Percentiles rank a stretch among this genome's conserved stretches.
Evolutionary conservation across 2,797 vertebrate genomes (phyloP).

Genomic region (Betta splendens): DNA sequence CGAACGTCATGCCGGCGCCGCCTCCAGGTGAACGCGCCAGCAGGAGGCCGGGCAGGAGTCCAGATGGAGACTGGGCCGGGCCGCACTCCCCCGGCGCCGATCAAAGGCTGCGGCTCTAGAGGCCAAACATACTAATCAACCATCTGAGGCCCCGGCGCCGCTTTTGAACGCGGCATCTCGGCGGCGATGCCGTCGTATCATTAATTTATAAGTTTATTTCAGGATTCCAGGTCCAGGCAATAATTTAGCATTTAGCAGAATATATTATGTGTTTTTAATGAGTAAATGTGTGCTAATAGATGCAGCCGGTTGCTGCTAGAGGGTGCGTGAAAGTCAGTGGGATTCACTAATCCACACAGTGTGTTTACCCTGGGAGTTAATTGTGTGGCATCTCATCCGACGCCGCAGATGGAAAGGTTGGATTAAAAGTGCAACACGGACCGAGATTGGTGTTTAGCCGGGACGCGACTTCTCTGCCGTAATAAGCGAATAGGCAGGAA

Average conservation of each 20-base stretch:
- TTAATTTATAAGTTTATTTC: conserved; percentile 68
- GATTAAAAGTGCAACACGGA: conserved; percentile 62
- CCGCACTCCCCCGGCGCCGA: conserved; percentile 35
- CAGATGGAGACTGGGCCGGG: conserved; percentile 61
- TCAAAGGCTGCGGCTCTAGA: conserved; percentile 56
- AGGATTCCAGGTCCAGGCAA: conserved; percentile 54
- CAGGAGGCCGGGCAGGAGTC: conserved; percentile 46
- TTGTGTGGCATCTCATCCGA: conserved; percentile 66
- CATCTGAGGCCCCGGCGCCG: conserved; percentile 3
- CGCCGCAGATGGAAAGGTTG: conserved; percentile 67
- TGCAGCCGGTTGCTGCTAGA: conserved; percentile 38
- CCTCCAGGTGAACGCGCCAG: conserved; percentile 63
- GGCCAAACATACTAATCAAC: conserved; percentile 47
- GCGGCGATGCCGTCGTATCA: conserved; percentile 45
- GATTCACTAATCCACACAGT: conserved; percentile 63
- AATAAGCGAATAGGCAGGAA: conserved; percentile 7
- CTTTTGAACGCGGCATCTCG: conserved; percentile 42
- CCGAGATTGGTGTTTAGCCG: conserved; percentile 46
- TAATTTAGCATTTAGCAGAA: conserved; percentile 64
- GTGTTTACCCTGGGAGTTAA: conserved; percentile 65
- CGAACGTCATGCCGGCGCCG: conserved; percentile 20
- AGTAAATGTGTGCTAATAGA: conserved; percentile 41
- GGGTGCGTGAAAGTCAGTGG: conserved; percentile 57
- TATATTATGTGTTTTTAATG: conserved; percentile 54
- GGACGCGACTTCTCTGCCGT: conserved; percentile 4